Evolutionary conservation across 2,797 vertebrate genomes (phyloP).

Genomic region (Pogonophryne albipinna): DNA sequence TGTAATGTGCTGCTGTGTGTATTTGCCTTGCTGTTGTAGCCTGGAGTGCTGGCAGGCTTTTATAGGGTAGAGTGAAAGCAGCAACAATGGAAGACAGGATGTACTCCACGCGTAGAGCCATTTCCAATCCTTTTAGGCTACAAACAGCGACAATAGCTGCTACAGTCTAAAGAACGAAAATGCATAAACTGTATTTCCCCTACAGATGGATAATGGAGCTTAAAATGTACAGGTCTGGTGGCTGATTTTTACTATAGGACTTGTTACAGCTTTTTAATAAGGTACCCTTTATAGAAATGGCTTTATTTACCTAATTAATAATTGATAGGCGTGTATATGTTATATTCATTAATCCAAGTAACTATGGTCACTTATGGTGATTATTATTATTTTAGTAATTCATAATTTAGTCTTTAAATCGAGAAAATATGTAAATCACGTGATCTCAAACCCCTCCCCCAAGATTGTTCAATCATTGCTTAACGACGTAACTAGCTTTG

Average conservation of each 20-base stretch:
- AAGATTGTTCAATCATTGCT: background rate
- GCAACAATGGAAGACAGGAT: constrained; percentile 78
- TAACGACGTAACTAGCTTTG: background rate
- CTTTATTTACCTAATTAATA: background rate
- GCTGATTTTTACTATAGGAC: background rate
- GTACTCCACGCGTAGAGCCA: constrained; percentile 72
- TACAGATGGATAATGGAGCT: constrained; percentile 27
- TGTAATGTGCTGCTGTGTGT: constrained; percentile 79
- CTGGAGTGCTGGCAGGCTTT: constrained; percentile 74
- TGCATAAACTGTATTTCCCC: constrained; percentile 39
- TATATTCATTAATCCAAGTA: background rate
- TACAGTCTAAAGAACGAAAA: constrained; percentile 56
- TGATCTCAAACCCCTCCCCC: background rate
- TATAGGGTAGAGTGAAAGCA: constrained; percentile 72
- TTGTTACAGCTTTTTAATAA: constrained; percentile 8
- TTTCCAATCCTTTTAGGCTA: constrained; percentile 71
- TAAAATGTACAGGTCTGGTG: constrained; percentile 16
- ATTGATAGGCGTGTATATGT: background rate
- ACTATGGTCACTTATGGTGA: background rate
- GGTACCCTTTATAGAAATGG: background rate
- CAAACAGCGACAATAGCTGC: constrained; percentile 61
- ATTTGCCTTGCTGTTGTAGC: constrained; percentile 72
- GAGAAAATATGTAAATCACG: background rate
- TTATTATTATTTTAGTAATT: background rate
- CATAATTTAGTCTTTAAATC: background rate